These are phyloP conservation scores for Dicaeum eximium DNA, from an alignment of 2,113 vertebrate genomes.

Conservation along the genomic window DNA sequence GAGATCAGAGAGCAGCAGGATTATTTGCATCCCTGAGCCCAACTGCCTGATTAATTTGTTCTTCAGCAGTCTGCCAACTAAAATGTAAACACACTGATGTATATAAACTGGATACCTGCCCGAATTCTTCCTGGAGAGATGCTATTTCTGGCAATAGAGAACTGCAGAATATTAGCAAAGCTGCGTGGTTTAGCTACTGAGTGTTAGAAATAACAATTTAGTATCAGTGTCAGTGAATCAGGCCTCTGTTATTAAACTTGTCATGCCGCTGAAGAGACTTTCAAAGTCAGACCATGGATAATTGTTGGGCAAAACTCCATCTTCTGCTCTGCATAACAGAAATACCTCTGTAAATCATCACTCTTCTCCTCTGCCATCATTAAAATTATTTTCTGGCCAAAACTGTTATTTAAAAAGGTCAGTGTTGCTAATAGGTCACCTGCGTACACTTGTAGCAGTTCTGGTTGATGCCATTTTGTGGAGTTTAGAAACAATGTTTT, in stretches of 20 bases:
- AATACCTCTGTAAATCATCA: constrained; percentile 20
- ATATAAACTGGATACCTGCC: constrained; percentile 41
- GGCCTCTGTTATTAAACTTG: constrained; percentile 49
- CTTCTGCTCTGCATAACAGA: neutral
- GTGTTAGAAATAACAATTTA: constrained; percentile 8
- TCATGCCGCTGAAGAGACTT: constrained; percentile 29
- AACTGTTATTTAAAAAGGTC: neutral
- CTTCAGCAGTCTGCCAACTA: neutral
- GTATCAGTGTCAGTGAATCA: constrained; percentile 17
- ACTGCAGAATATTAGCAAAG: neutral
- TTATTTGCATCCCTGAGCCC: neutral
- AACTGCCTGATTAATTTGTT: neutral
- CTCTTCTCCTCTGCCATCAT: neutral
- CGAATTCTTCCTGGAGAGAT: neutral
- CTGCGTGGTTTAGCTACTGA: neutral
- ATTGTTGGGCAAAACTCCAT: constrained; percentile 28
- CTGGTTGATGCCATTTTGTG: neutral
- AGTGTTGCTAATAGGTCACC: neutral
- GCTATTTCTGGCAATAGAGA: neutral
- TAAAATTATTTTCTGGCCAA: neutral
- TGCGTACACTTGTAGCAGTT: neutral
- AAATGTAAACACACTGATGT: constrained; percentile 22
- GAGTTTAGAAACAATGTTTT: neutral
- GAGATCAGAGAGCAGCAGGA: neutral
- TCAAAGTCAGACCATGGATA: constrained; percentile 19